Base-by-base conservation (phyloP, 2,888 invertebrate species). In the Caenorhabditis plicata region DNA sequence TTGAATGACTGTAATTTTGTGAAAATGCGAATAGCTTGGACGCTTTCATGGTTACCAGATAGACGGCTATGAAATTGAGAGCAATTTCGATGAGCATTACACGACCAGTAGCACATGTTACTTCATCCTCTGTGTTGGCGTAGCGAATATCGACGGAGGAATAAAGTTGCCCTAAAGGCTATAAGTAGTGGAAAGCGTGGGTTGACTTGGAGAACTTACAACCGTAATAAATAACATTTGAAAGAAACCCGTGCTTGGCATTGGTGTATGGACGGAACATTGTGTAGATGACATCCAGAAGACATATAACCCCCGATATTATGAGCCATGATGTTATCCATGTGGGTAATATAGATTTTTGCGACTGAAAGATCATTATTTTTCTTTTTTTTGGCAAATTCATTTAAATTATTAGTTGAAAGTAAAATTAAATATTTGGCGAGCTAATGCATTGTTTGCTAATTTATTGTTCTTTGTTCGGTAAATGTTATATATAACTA, bases 81-180 rank as follows among this genome's bases (percentile, higher is more conserved):
- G 63, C 52, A 41, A 77, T 68, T 54, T 77, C 77, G 13, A 77
- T 47, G 19, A 71, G 52, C 77, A 77, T 77, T 11, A 75, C 72
- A 26, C 77, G 45, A 4, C 77, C 77, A 4, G 77, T 77, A 11
- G 77, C 68, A 54, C 71, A 71, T n/a, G 77, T 77, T 17, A 75
- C 71, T 9, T 73, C 51, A 41, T 77, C 77, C 13, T 62, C 55
- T 3, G 66, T 43, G 15, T 67, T 62, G 5, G 73, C 77, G 47
- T 77, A 77, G 5, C 77, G 65, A 29, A 66, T 50, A 54, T 77
- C 77, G 7, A 77, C 75, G 17, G 68, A 70, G 4, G 75, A 70
- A 50, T 77, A 77, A 40, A 76, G 58, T 49, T 77, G 69, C 77
- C 75, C 76, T 74, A 50, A 51, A 72, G 47, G 23, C 33, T 11